Evolutionary conservation across 2,888 invertebrate genomes (phyloP), one percentile per base, ranked within the genome.

Genomic region (Pelosia muscerda): DNA sequence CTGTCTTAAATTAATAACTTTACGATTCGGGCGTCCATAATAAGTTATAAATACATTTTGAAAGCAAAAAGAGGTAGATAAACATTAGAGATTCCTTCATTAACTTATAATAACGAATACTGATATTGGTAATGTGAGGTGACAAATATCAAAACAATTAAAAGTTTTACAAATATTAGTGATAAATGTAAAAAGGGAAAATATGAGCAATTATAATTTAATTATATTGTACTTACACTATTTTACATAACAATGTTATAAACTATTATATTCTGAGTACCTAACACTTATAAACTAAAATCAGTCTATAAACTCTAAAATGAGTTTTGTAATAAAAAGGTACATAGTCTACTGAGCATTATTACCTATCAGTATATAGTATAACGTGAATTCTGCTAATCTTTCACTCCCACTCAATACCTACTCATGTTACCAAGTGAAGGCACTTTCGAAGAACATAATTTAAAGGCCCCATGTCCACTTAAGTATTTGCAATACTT

Each of bases 11-110:
- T 78, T 79, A 82, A 84, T 85, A 85, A 85, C 77, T 84, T 88
- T 86, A 87, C 84, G 88, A 85, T 87, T 90, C 82, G 87, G 85
- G 83, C 84, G 81, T 86, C 65, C 86, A 87, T 85, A 92, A 92
- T 92, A 92, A 91, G 88, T 92, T 89, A 90, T 84, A 86, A 89
- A 85, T 86, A 88, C 82, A 88, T 81, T 90, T 90, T 84, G 87
- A 90, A 88, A 92, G 88, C 91, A 90, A 87, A 86, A 88, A 93
- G 95, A 95, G 95, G 95, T 95, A 95, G 95, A 93, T 92, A 88
- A 88, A 85, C 91, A 90, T 87, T 91, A 69, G 92, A 95, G 93
- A 95, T 94, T 95, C 93, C 81, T 87, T 86, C 72, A 87, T 86
- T 86, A 86, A 87, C 90, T 90, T 89, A 90, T 78, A 87, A 84